Evolutionary conservation across 2,113 vertebrate genomes (phyloP), one percentile per base, ranked within the genome.

Genomic region (Morone chrysops): DNA sequence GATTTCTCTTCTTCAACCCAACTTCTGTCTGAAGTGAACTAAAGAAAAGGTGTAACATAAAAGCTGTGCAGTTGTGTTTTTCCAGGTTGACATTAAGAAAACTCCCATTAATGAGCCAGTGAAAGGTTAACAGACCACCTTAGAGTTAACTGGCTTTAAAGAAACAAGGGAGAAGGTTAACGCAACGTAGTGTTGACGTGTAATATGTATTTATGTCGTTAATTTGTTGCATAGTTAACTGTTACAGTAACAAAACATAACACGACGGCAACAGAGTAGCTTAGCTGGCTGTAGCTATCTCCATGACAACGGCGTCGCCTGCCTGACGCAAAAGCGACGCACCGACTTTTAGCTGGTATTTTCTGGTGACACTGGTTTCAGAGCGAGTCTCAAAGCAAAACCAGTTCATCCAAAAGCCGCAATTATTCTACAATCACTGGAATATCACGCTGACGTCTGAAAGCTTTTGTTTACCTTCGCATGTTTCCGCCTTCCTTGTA

Each of bases 381-480:
- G 38, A 9, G 0, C 0, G 3, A 0, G 0, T 12, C 1, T 45
- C 9, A 45, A 60, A 31, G 10, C n/a, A 0, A 18, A n/a, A 2
- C 0, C 2, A 0, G 0, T 38, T 6, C 1, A 13, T 36, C 56
- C 0, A 78, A 57, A 11, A 6, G 4, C 0, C 7, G 36, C 0
- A 25, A 25, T 68, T 16, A 0, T 18, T 13, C 8, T 45, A 2
- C 61, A 72, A 66, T 0, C 0, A 16, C 13, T 0, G 47, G 0
- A 0, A n/a, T 25, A 4, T 17, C 14, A 57, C 2, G 31, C 36
- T 9, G n/a, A 48, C 9, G 16, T 45, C 31, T 12, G 9, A 61
- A 51, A 45, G 48, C 13, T 60, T 31, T 12, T 89, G 79, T 93
- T 94, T 94, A 95, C 94, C 94, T 91, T 69, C 90, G 88, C 95